Conservation (phyloP, 2,888 invertebrate genomes). For the Mellilla xanthometata region DNA sequence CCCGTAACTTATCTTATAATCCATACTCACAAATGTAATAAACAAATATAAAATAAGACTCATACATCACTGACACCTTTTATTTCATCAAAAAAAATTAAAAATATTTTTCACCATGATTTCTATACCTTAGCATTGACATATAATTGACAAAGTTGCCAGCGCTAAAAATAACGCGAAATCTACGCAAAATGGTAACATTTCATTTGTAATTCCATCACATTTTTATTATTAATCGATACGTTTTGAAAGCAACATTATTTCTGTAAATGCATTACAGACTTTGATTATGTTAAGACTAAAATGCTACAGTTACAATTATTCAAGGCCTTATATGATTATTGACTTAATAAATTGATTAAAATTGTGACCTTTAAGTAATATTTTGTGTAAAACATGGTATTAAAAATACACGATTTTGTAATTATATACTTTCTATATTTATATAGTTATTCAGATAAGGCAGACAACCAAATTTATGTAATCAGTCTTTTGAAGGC, state of each 20-base stretch:
- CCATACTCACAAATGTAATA: too few species aligned
- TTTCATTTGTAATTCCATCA: constrained; percentile 35
- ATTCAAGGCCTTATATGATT: too few species aligned
- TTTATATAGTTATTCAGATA: not conserved
- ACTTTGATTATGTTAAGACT: not conserved
- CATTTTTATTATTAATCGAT: constrained; percentile 17
- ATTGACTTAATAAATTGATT: not conserved
- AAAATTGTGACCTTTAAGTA: not conserved
- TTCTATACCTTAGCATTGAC: not conserved
- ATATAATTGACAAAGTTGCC: constrained; percentile 26
- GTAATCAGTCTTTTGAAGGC: not conserved
- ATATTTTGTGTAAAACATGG: too few species aligned
- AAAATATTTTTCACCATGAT: not conserved
- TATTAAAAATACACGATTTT: too few species aligned
- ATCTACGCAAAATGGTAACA: constrained; percentile 42
- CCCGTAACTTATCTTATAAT: too few species aligned
- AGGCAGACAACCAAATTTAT: not conserved
- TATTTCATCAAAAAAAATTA: not conserved
- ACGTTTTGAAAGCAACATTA: constrained; percentile 21
- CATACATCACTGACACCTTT: too few species aligned
- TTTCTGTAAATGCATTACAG: constrained; percentile 22
- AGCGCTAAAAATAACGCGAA: constrained; percentile 25
- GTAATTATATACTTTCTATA: too few species aligned
- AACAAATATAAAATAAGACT: too few species aligned
- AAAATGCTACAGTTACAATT: too few species aligned